phyloP scores from a whole-genome alignment of 2,888 invertebrate species.

The Belgica antarctica region DNA sequence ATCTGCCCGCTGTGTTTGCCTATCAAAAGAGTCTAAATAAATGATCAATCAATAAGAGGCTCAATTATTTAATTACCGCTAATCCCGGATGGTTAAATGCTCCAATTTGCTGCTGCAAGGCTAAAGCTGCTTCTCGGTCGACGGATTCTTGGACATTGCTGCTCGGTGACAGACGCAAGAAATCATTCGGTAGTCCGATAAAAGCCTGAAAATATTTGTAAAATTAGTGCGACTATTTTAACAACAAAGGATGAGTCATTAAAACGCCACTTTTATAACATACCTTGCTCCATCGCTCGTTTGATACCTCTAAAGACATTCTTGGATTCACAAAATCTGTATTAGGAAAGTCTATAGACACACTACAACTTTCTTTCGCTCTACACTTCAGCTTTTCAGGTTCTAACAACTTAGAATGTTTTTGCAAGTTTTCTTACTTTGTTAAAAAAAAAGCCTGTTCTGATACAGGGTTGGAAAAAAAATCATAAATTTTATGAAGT shows the following conservation, averaged over 20 bases:
- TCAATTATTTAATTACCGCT: conserved; percentile 24
- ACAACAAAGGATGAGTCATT: conserved; percentile 33
- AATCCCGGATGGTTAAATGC: neutral
- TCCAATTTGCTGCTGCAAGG: conserved; percentile 48
- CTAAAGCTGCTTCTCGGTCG: conserved; percentile 50
- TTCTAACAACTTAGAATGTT: too few relatives aligned
- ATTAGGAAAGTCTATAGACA: too few relatives aligned
- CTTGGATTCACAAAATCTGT: too few relatives aligned
- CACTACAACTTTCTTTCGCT: too few relatives aligned
- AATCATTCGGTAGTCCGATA: conserved; percentile 49
- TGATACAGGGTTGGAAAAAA: too few relatives aligned
- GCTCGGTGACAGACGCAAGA: conserved; percentile 49
- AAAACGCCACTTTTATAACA: neutral
- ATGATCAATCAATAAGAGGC: too few relatives aligned
- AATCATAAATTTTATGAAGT: too few relatives aligned
- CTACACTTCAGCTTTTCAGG: too few relatives aligned
- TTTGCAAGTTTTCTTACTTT: neutral
- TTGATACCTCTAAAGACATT: conserved; percentile 46
- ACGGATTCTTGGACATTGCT: conserved; percentile 49
- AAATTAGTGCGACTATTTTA: neutral
- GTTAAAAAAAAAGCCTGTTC: neutral
- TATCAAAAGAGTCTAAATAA: neutral
- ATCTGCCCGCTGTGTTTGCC: conserved; percentile 58
- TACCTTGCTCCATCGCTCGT: conserved; percentile 48
- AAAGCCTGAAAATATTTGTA: conserved; percentile 48